Base-by-base conservation (phyloP, 2,113 vertebrate genomes). In the Australoheros scitulus region DNA sequence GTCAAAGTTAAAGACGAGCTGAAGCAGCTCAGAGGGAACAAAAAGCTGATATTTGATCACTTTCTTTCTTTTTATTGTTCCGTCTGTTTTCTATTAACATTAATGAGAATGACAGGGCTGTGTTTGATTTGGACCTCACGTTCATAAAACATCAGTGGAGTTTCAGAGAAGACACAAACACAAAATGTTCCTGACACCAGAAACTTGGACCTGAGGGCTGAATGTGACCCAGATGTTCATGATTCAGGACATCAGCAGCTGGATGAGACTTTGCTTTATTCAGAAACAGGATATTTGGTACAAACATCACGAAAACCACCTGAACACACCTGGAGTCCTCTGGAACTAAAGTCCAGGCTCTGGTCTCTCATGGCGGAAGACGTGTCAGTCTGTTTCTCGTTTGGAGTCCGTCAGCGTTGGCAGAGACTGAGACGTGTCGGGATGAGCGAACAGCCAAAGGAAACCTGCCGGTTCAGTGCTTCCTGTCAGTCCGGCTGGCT, bases 261-360 rank as follows among this genome's bases (percentile, higher is more conserved):
- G 80, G 60, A 86, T 76, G 50, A 87, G 5, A 72, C 59, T 79
- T 85, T 80, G 72, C 85, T 92, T 92, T 89, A 92, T 92, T 93
- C 17, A 70, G n/a, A 81, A 89, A 90, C 85, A 77, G 20, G 72
- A 70, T 75, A 81, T 82, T 87, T 70, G 58, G 32, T 91, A 86
- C 87, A 92, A 76, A 91, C 38, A 79, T 58, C 15, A 63, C 60
- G 61, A 80, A 55, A 64, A 50, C 22, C 63, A 56, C 26, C 63
- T 15, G 41, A 81, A 56, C 29, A 24, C 74, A 76, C 11, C 64
- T 8, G 6, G 4, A 55, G 34, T 17, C 3, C 20, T 59, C 24
- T 76, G 34, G 70, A 63, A 36, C 17, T 4, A 7, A 29, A 60
- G 55, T 72, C 55, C 55, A 47, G 10, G 2, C 47, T 59, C 22